Conservation (phyloP, 2,113 vertebrate species). For the Sardina pilchardus region DNA sequence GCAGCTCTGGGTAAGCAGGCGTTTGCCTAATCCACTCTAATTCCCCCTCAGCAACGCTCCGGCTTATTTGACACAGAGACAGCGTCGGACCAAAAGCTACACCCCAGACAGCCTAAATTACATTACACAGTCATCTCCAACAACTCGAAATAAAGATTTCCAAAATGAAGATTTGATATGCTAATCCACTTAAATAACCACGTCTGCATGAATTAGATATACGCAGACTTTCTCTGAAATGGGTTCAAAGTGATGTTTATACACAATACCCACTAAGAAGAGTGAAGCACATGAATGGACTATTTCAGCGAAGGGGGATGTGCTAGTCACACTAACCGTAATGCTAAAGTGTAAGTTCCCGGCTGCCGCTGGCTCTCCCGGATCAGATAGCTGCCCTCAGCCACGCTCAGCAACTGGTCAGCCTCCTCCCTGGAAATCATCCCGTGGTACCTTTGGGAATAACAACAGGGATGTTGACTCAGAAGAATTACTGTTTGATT, state of each 20-base stretch:
- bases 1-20: constrained; percentile 57
- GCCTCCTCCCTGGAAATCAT: constrained; percentile 97
- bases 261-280: neutral
- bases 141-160: neutral
- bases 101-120: constrained; percentile 54
- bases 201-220: neutral
- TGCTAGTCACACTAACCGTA: constrained; percentile 74
- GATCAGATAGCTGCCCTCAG: constrained; percentile 98
- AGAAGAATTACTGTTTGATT: neutral
- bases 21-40: constrained; percentile 67
- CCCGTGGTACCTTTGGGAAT: constrained; percentile 85
- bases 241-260: neutral
- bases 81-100: constrained; percentile 40
- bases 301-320: neutral
- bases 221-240: neutral
- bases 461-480: neutral
- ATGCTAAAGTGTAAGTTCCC: constrained; percentile 95
- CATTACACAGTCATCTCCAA: constrained; percentile 22
- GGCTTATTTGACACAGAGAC: constrained; percentile 54
- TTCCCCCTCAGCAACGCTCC: constrained; percentile 48
- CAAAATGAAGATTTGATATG: neutral
- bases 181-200: constrained; percentile 52
- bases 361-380: constrained; percentile 96
- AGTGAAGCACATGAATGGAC: neutral
- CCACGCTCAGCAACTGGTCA: constrained; percentile 90